phyloP scores from a whole-genome alignment of 2,113 vertebrate genomes.

The Toxostoma redivivum region DNA sequence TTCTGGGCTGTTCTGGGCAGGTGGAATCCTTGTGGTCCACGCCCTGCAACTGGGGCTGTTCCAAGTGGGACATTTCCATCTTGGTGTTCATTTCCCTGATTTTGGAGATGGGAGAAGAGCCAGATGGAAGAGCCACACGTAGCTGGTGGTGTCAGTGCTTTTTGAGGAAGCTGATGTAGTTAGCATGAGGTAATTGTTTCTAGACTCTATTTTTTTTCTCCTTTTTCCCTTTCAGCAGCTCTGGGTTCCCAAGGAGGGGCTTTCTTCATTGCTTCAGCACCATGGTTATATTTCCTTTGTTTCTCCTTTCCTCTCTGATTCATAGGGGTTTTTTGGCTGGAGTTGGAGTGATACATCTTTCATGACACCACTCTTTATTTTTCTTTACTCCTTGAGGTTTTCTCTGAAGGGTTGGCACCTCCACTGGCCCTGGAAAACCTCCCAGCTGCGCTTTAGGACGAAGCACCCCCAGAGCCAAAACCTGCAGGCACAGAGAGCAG shows the following conservation, averaged over 20 bases:
- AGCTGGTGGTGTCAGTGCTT: neutral
- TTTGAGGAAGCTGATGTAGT: neutral
- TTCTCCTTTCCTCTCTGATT: neutral
- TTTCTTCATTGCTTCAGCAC: neutral
- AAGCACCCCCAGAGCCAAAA: fast-evolving
- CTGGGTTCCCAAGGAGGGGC: neutral
- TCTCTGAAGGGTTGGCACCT: neutral
- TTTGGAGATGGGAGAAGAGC: neutral
- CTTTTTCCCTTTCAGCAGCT: neutral
- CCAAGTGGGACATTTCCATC: neutral
- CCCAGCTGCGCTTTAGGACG: neutral
- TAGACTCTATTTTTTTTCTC: fast-evolving
- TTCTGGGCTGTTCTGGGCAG: neutral
- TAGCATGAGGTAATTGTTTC: neutral
- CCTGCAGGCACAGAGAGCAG: too few relatives aligned
- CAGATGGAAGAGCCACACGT: neutral
- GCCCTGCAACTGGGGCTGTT: neutral
- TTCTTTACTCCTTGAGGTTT: neutral
- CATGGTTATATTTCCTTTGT: neutral
- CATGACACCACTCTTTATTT: neutral
- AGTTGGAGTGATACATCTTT: neutral
- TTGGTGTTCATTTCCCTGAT: neutral
- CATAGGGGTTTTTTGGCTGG: neutral
- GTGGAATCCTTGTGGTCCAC: neutral
- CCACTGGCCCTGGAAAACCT: neutral